Evolutionary conservation across 2,113 vertebrate genomes (phyloP).

Genomic region (Myxocyprinus asiaticus): DNA sequence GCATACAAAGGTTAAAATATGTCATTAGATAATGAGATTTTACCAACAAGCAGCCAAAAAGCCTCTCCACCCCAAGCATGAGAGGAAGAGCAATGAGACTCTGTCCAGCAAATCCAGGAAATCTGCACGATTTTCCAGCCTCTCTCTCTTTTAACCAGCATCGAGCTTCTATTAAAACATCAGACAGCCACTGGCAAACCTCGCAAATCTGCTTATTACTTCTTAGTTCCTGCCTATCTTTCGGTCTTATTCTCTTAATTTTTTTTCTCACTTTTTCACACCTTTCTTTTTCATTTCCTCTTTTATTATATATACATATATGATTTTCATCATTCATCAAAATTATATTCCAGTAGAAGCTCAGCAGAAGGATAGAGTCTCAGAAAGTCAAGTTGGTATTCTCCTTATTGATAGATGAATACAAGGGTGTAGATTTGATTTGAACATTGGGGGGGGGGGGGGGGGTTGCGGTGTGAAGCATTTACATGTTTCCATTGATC

Average conservation of each 20-base stretch:
- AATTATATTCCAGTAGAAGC: not conserved
- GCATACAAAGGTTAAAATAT: slow-evolving; percentile 40
- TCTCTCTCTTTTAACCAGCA: slow-evolving; percentile 54
- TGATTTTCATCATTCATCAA: not conserved
- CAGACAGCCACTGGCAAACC: slow-evolving; percentile 62
- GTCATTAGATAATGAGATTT: slow-evolving; percentile 48
- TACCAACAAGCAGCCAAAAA: slow-evolving; percentile 46
- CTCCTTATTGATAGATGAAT: not conserved
- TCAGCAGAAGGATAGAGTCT: not conserved
- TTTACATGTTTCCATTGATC: no score
- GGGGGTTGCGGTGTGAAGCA: no score
- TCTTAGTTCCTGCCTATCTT: not conserved
- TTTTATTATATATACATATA: slow-evolving; percentile 34
- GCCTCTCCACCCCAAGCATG: slow-evolving; percentile 33
- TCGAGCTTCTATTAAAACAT: slow-evolving; percentile 64
- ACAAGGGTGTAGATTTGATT: not conserved
- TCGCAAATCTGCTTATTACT: slow-evolving; percentile 29
- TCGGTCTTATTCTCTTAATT: slow-evolving; percentile 14
- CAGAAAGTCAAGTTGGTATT: not conserved
- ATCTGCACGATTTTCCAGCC: not conserved
- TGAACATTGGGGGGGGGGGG: no score
- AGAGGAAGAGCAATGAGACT: slow-evolving; percentile 43
- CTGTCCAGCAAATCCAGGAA: not conserved
- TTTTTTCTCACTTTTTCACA: not conserved
- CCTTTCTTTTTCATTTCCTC: slow-evolving; percentile 5